Conservation (phyloP, 1,140 invertebrate genomes). For the Pogonognathellus flavescens region DNA sequence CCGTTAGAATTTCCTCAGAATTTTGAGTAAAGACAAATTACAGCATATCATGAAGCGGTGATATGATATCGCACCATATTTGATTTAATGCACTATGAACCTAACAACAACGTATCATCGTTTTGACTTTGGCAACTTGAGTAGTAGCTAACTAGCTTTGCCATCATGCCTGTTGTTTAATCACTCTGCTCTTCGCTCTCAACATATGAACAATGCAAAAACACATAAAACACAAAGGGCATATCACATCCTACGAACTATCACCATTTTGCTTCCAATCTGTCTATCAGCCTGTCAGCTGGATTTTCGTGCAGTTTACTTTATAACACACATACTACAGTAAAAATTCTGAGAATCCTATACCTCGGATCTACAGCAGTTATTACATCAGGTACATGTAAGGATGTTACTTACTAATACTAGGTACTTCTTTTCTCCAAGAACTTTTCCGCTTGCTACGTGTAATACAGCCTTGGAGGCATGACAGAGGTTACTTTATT, state of each 20-base stretch:
- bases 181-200: background rate
- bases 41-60: background rate
- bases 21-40: background rate
- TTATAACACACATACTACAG: slow-evolving; percentile 20
- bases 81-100: background rate
- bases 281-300: slow-evolving; percentile 29
- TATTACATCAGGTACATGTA: too few relatives aligned
- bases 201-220: background rate
- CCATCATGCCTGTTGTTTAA: too few relatives aligned
- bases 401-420: background rate
- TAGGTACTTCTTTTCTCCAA: background rate
- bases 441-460: background rate
- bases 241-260: too few relatives aligned
- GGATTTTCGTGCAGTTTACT: slow-evolving; percentile 6
- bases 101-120: background rate
- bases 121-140: background rate
- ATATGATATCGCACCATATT: background rate
- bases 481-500: background rate
- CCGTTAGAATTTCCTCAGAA: background rate
- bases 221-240: too few relatives aligned
- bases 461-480: background rate
- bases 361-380: too few relatives aligned
- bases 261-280: slow-evolving; percentile 18
- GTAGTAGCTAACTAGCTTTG: background rate
- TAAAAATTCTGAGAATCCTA: background rate